A percentile compares a stretch with the other conserved stretches of the same genome.
phyloP scores from a whole-genome alignment of 2,113 vertebrate species.

The Mixornis gularis region DNA sequence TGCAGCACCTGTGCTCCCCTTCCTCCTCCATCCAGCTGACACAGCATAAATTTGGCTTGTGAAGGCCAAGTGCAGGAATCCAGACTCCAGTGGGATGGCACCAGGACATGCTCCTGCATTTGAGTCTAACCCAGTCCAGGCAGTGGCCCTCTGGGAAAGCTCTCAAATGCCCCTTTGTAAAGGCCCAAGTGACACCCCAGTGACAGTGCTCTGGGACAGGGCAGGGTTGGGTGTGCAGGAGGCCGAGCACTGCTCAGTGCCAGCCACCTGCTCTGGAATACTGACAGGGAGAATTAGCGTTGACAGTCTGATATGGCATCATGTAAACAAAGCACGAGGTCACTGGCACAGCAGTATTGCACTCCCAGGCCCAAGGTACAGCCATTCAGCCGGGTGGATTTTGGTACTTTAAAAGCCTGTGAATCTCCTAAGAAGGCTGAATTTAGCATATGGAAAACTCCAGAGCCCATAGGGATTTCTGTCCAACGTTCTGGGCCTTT shows the following conservation, averaged over 20 bases:
- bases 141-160: background rate
- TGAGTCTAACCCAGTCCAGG: background rate
- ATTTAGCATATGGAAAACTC: background rate
- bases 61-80: background rate
- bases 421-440: background rate
- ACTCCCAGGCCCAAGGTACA: conserved; percentile 9
- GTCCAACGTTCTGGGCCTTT: background rate
- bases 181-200: background rate
- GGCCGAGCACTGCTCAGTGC: accelerated
- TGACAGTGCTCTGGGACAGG: background rate
- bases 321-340: background rate
- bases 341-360: conserved; percentile 44
- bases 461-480: background rate
- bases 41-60: background rate
- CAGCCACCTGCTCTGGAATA: background rate
- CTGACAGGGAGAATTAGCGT: background rate
- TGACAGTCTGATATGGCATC: background rate
- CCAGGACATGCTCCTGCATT: accelerated
- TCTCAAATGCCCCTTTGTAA: background rate
- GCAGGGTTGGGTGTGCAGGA: background rate
- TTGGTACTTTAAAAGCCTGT: background rate
- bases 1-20: background rate
- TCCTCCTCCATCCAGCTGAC: background rate
- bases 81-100: background rate
- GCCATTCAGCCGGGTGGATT: background rate